A percentile compares a stretch with the other conserved stretches of the same genome.
These are phyloP conservation scores for Microtus oregoni DNA, from an alignment of 2,113 vertebrate species.

Conservation along the genomic window DNA sequence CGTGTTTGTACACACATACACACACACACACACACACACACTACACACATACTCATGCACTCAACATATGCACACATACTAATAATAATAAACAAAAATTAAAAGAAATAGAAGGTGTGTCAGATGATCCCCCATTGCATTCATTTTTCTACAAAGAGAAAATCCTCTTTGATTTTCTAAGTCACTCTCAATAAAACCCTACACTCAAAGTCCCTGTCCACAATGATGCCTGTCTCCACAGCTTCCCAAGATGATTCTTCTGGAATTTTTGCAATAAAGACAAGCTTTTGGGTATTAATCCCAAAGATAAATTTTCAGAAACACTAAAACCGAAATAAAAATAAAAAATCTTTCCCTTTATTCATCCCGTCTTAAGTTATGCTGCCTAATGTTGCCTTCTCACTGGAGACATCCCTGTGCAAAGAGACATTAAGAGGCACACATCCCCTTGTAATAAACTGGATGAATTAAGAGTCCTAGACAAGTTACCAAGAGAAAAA, in stretches of 20 bases:
- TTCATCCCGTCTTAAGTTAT: neutral
- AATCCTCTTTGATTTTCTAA: neutral
- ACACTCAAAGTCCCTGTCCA: neutral
- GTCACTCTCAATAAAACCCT: neutral
- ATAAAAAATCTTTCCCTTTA: neutral
- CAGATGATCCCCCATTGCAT: no score
- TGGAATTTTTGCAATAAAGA: conserved; percentile 9
- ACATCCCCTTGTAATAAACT: neutral
- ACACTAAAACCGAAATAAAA: neutral
- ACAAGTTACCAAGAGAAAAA: neutral
- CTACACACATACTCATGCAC: neutral
- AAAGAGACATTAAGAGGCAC: neutral
- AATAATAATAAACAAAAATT: neutral
- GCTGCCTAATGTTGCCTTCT: neutral
- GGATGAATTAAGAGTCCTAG: neutral
- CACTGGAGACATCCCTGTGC: neutral
- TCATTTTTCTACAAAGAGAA: neutral
- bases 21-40: neutral
- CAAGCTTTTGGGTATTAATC: neutral
- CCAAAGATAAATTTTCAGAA: conserved; percentile 14
- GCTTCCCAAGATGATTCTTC: neutral
- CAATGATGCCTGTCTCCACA: neutral
- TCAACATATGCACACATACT: neutral
- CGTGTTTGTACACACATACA: neutral
- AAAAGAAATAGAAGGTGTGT: neutral